Base-by-base conservation (phyloP, 1,140 invertebrate species). In the Maconellicoccus hirsutus region DNA sequence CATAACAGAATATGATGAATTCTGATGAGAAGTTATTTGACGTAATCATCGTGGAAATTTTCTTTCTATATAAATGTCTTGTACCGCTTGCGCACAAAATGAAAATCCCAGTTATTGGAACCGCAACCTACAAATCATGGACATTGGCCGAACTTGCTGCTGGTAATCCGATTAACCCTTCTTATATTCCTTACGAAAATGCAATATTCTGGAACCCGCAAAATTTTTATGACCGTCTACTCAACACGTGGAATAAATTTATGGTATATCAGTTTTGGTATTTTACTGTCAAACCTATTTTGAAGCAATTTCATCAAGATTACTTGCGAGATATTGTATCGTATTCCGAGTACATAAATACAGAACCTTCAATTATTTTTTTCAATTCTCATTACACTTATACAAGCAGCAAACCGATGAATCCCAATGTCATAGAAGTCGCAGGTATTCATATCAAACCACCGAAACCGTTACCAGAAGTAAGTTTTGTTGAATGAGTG, bases 401-500 rank as follows among this genome's bases (percentile, higher is more conserved):
- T 75, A 25, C 72, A n/a, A n/a, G n/a, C n/a, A n/a, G 77, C 12
- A 73, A 78, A 70, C 80, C 80, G 0, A 73, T 76, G 4, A 69
- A 74, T 16, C 79, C 80, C 1, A 76, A 77, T 59, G 69, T 81
- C 1, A 73, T 82, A 16, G 78, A 82, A 75, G 76, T 82, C n/a
- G 81, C 78, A 16, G 81, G 81, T 14, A 74, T 81, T 33, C 80
- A 82, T 74, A 76, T 81, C 16, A 77, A 77, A 70, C 76, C 84
- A 72, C 74, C 83, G 0, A 83, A 86, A 72, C 78, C 80, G 10
- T 74, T 88, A 72, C 80, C 83, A n/a, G 72, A 81, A 70, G 84
- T 85, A 79, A 81, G 78, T 78, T n/a, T n/a, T n/a, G n/a, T 25
- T 70, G 7, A 27, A 33, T 33, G 12, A 12, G 12, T 12, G 12